Base-by-base conservation (phyloP, 1,140 invertebrate species). In the Chironomus striatipennis region DNA sequence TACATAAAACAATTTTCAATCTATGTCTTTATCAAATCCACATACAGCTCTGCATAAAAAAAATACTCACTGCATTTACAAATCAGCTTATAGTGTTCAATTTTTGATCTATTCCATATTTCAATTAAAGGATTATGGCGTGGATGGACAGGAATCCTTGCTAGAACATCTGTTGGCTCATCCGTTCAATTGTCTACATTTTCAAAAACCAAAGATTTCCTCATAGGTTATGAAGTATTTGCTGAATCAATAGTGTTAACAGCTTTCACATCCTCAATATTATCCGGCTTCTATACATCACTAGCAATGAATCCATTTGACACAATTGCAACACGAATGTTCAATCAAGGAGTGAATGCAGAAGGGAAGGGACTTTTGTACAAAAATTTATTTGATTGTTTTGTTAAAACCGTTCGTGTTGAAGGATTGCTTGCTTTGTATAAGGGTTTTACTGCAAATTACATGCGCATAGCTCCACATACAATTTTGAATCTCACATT, bases 251-350 rank as follows among this genome's bases (percentile, higher is more conserved):
- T 88, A 17, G 83, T 90, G 76, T 76, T 89, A 74, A 84, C 87
- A 74, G 89, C 91, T 1, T 89, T 95, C 77, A 76, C 87, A 7
- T 89, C 91, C 2, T 90, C 91, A 65, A 88, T 91, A 80, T 79
- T 92, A 2, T 90, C 91, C 24, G 93, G 93, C 2, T 78, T 91
- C 24, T 88, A 89, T 12, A 90, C 94, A 77, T 90, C 90, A 0
- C 21, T 92, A 0, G 87, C 86, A 42, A 92, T 95, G 86, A 93
- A 93, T 43, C 94, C 94, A 0, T 94, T 96, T 79, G 94, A 96
- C 81, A 89, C 95, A 0, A 86, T 96, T 47, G 90, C 93, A 1
- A 95, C 93, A 2, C 84, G 93, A 75, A 82, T 96, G 24, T 96
- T 94, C 77, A 96, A 96, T 83, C 94, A 96, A 89, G 88, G 86